A percentile compares a stretch with the other conserved stretches of the same genome.
Evolutionary conservation across 2,113 vertebrate species (phyloP).

Genomic region (Sander lucioperca): DNA sequence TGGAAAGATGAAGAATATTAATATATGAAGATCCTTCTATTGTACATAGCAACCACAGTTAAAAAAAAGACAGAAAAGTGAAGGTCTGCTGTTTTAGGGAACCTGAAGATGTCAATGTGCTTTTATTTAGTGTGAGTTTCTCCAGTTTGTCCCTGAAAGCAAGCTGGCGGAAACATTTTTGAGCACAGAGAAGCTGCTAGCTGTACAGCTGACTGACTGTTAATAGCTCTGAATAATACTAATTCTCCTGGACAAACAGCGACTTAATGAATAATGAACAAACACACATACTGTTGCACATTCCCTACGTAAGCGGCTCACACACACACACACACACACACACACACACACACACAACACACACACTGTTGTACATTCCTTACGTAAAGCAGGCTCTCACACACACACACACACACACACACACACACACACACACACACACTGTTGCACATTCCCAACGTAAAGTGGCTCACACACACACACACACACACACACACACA

Average conservation of each 20-base stretch:
- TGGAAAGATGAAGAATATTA: constrained; percentile 73
- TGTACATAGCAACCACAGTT: constrained; percentile 79
- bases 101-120: constrained; percentile 66
- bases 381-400: too few relatives aligned
- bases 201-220: constrained; percentile 30
- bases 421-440: too few relatives aligned
- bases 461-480: background rate
- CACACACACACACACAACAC: too few relatives aligned
- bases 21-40: constrained; percentile 85
- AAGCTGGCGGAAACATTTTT: constrained; percentile 19
- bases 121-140: constrained; percentile 71
- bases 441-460: too few relatives aligned
- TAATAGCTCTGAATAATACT: background rate
- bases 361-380: too few relatives aligned
- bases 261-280: constrained; percentile 18
- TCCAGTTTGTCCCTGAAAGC: constrained; percentile 47
- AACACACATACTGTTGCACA: background rate
- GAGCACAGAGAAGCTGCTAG: constrained; percentile 46
- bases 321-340: too few relatives aligned
- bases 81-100: constrained; percentile 80
- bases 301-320: too few relatives aligned
- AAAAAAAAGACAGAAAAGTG: constrained; percentile 65
- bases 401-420: too few relatives aligned
- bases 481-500: constrained; percentile 1
- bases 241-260: constrained; percentile 9